Percentiles rank a stretch among this genome's conserved stretches.
phyloP scores from a whole-genome alignment of 2,797 vertebrate species.

The Micropoecilia bifurca region DNA sequence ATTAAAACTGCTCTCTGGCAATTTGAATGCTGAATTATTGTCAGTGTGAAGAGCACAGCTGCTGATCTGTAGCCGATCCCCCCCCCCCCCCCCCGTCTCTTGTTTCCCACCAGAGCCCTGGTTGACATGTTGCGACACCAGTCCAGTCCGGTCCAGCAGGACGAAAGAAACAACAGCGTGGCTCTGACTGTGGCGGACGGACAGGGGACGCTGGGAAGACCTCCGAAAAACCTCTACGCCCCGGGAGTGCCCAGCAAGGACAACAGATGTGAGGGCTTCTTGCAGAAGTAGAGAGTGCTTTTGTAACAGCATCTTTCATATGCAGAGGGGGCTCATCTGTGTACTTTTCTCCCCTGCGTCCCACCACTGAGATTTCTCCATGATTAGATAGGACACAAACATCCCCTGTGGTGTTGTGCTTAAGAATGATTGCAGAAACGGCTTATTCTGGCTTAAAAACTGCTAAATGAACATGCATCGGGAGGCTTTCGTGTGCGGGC shows the following conservation, averaged over 20 bases:
- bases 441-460: neutral
- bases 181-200: slow-evolving; percentile 82
- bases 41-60: neutral
- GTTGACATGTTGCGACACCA: slow-evolving; percentile 94
- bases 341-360: slow-evolving; percentile 11
- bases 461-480: slow-evolving; percentile 17
- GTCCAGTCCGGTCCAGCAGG: slow-evolving; percentile 87
- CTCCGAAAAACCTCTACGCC: slow-evolving; percentile 90
- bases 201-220: slow-evolving; percentile 86
- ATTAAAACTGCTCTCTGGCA: neutral
- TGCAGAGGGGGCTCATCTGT: slow-evolving; percentile 9
- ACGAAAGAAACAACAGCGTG: slow-evolving; percentile 91
- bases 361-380: slow-evolving; percentile 18
- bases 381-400: slow-evolving; percentile 7
- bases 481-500: slow-evolving; percentile 3
- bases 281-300: slow-evolving; percentile 28
- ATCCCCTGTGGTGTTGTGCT: slow-evolving; percentile 4
- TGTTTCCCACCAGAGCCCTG: slow-evolving; percentile 81
- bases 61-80: neutral
- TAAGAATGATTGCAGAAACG: slow-evolving; percentile 14
- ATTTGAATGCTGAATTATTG: neutral
- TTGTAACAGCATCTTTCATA: slow-evolving; percentile 25
- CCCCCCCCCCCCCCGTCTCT: neutral
- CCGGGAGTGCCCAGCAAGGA: slow-evolving; percentile 87
- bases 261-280: slow-evolving; percentile 86